Base-by-base conservation (phyloP, 2,113 vertebrate species). In the Cavia porcellus region DNA sequence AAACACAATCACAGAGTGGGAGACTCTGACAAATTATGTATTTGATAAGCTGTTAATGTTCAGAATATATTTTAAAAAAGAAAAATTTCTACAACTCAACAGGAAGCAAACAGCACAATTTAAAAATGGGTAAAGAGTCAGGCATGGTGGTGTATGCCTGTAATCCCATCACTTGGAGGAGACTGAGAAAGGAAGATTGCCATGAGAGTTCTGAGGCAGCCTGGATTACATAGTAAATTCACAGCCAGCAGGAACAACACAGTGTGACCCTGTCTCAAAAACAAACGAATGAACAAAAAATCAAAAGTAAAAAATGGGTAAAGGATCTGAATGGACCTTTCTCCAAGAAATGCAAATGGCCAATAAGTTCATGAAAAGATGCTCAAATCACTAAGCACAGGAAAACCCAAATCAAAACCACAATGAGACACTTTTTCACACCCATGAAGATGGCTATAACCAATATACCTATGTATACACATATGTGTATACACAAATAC, bases 351-450 rank as follows among this genome's bases (percentile, higher is more conserved):
- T 12, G 64, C 50, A 68, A 64, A 89, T 80, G n/a, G 47, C 19
- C 83, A 93, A n/a, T 38, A 92, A 86, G 17, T 19, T 85, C 10
- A 88, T 64, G 32, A 89, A 88, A 93, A 88, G 14, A 89, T 75
- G 77, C 24, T 89, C 28, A 30, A 35, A 82, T 75, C 47, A 95
- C 62, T 90, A 79, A 87, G 50, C 77, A 81, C 38, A 92, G 70
- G 83, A 92, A 96, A 86, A 91, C 82, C 30, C 62, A 92, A 96
- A 91, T 82, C 24, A 79, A 92, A 95, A 92, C 10, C 72, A 87
- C 59, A 92, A 86, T 61, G 72, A 89, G 38, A 96, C 14, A 47
- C 5, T 42, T 92, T 55, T 61, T 91, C 32, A 84, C 2, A 59
- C 7, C 32, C 42, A 94, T 91, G 30, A 92, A 64, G 28, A 79